Conservation (phyloP, 1,140 invertebrate genomes). For the Venturia canescens region DNA sequence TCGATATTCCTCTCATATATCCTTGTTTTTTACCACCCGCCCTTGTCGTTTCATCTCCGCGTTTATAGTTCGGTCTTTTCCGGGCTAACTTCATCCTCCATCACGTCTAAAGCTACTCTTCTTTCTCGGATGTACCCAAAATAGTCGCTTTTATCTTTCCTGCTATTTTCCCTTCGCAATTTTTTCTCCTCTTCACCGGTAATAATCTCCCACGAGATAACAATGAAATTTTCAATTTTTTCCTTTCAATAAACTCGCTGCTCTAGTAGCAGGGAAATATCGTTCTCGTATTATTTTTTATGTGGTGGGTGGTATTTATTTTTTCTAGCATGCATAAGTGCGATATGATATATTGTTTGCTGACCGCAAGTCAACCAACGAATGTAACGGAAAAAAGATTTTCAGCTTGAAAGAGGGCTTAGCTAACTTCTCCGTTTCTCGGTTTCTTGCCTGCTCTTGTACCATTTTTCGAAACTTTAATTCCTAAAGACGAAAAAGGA, state of each 20-base stretch:
- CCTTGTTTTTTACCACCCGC: neutral
- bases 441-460: neutral
- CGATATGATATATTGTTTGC: neutral
- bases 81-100: neutral
- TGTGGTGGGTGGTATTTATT: neutral
- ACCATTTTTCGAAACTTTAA: constrained; percentile 8
- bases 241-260: neutral
- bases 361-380: neutral
- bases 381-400: neutral
- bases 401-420: neutral
- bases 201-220: neutral
- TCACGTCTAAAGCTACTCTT: neutral
- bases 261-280: neutral
- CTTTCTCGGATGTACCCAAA: neutral
- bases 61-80: neutral
- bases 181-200: neutral
- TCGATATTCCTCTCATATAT: neutral
- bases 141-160: neutral
- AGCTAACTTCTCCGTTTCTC: neutral
- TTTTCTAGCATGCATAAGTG: neutral
- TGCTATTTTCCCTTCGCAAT: neutral
- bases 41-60: neutral
- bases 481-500: constrained; percentile 18
- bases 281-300: neutral
- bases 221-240: neutral